Conservation (phyloP, 2,113 vertebrate species). For the Malurus cyaneus region DNA sequence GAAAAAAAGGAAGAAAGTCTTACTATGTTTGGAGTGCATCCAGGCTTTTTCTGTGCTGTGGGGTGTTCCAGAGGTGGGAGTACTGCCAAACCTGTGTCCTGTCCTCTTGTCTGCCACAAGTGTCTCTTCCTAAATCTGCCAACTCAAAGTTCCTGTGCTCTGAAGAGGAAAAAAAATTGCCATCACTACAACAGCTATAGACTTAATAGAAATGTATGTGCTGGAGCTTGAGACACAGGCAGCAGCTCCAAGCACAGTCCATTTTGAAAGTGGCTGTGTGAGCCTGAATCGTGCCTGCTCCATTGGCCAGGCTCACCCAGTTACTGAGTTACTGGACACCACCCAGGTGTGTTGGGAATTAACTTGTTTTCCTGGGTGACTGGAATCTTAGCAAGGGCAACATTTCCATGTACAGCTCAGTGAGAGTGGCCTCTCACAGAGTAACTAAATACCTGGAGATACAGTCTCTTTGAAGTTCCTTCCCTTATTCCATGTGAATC, state of each 20-base stretch:
- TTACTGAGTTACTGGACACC: neutral
- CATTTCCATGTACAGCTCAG: neutral
- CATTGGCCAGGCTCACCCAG: neutral
- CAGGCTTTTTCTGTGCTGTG: neutral
- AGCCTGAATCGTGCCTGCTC: neutral
- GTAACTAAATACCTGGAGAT: neutral
- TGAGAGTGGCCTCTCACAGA: neutral
- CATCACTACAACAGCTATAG: neutral
- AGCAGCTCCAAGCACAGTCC: neutral
- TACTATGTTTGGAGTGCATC: fast-evolving
- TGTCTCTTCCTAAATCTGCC: neutral
- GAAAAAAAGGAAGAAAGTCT: neutral
- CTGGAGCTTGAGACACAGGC: neutral
- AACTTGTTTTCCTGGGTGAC: neutral
- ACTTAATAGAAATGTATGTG: neutral
- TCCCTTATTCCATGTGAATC: neutral
- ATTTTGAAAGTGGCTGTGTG: neutral
- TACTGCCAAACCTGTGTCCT: neutral
- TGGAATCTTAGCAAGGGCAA: neutral
- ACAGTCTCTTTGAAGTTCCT: neutral
- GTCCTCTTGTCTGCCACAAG: neutral
- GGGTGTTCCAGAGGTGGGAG: neutral
- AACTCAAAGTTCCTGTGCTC: neutral
- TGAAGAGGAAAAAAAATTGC: neutral
- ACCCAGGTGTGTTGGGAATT: neutral